These are phyloP conservation scores for Strigamia crassipes DNA, from an alignment of 2,888 invertebrate species.

Conservation along the genomic window DNA sequence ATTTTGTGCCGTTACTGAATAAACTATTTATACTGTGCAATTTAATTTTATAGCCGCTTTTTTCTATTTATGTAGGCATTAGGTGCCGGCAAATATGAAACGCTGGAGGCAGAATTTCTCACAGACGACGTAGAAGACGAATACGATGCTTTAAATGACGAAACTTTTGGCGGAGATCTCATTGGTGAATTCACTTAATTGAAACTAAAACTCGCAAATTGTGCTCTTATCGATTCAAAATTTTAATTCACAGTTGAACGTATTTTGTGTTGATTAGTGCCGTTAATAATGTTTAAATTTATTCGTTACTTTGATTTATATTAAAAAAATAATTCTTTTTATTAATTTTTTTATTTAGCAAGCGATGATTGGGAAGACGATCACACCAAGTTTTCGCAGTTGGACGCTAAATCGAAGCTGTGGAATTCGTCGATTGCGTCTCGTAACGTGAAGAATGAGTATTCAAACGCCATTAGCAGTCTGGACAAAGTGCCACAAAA, in stretches of 20 bases:
- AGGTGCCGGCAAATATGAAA: slow-evolving; percentile 39
- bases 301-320: not conserved
- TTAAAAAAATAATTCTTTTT: too few relatives aligned
- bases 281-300: not conserved
- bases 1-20: not conserved
- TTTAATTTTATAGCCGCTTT: not conserved
- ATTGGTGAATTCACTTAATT: not conserved
- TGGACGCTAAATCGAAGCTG: slow-evolving; percentile 60
- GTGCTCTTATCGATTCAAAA: not conserved
- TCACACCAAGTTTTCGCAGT: slow-evolving; percentile 71
- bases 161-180: slow-evolving; percentile 81
- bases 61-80: not conserved
- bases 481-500: not conserved
- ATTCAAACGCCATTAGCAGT: not conserved
- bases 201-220: not conserved
- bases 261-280: too few relatives aligned
- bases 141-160: slow-evolving; percentile 89
- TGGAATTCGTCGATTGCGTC: not conserved
- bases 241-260: too few relatives aligned
- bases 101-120: slow-evolving; percentile 61
- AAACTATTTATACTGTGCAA: not conserved
- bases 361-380: slow-evolving; percentile 72
- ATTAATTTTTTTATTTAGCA: not conserved
- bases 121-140: slow-evolving; percentile 74
- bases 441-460: not conserved